phyloP scores from a whole-genome alignment of 2,888 invertebrate genomes.

The Philonicus albiceps region DNA sequence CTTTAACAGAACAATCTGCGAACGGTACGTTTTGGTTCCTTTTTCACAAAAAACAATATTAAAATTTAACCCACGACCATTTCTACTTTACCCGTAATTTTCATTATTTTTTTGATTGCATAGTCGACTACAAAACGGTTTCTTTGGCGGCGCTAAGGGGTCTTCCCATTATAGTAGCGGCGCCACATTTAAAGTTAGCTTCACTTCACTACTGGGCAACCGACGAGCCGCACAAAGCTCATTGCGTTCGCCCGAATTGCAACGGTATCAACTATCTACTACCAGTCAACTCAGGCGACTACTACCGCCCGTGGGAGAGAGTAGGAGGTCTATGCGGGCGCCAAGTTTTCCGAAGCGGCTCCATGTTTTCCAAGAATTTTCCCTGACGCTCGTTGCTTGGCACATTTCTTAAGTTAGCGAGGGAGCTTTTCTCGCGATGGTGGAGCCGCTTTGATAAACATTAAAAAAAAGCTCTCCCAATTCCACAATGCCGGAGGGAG shows the following conservation, averaged over 20 bases:
- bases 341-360: neutral
- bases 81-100: neutral
- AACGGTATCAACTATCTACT: constrained; percentile 12
- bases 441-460: neutral
- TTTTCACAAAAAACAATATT: neutral
- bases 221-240: neutral
- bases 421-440: neutral
- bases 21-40: neutral
- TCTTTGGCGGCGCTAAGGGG: neutral
- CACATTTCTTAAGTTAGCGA: neutral
- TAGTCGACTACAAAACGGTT: neutral
- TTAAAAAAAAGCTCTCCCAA: neutral
- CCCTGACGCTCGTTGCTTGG: neutral
- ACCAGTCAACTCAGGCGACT: neutral
- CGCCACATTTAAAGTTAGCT: neutral
- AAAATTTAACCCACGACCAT: neutral
- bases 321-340: neutral
- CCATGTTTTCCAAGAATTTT: constrained; percentile 31
- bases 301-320: constrained; percentile 5
- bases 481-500: neutral
- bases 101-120: neutral
- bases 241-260: neutral
- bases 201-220: neutral
- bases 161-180: neutral
- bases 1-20: neutral